Percentiles rank a stretch among this genome's conserved stretches.
Conservation (phyloP, 2,888 invertebrate species). For the Reticulitermes lucifugus region DNA sequence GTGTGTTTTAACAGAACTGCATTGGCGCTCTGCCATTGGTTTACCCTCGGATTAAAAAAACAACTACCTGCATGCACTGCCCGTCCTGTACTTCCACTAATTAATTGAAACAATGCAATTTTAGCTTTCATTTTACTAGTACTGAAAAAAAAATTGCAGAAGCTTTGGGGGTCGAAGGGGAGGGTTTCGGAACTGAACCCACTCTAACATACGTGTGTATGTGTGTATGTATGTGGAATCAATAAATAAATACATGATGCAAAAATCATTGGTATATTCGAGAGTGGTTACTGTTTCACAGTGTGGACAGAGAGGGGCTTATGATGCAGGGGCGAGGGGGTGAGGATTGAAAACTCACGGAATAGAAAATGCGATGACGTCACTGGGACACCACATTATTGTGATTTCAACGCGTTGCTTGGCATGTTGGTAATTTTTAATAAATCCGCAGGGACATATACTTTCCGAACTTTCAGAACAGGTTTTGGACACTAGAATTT, state of each 20-base stretch:
- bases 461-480: conserved; percentile 44
- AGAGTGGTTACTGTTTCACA: conserved; percentile 7
- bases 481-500: conserved; percentile 35
- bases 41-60: conserved; percentile 52
- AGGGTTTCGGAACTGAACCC: neutral
- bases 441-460: conserved; percentile 52
- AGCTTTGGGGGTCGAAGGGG: neutral
- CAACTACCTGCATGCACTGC: conserved; percentile 43
- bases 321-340: conserved; percentile 15
- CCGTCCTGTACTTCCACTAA: conserved; percentile 48
- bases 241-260: conserved; percentile 51
- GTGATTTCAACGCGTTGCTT: conserved; percentile 63
- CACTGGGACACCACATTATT: conserved; percentile 66
- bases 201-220: conserved; percentile 10
- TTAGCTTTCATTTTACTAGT: conserved; percentile 48
- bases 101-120: conserved; percentile 54
- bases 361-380: conserved; percentile 62
- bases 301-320: neutral
- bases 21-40: conserved; percentile 45
- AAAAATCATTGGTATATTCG: conserved; percentile 48
- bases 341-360: conserved; percentile 32
- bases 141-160: conserved; percentile 9
- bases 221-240: conserved; percentile 39
- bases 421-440: conserved; percentile 52
- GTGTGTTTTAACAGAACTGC: conserved; percentile 35